phyloP scores from a whole-genome alignment of 2,888 invertebrate genomes.

The Ashinkailepas kermadecensis region DNA sequence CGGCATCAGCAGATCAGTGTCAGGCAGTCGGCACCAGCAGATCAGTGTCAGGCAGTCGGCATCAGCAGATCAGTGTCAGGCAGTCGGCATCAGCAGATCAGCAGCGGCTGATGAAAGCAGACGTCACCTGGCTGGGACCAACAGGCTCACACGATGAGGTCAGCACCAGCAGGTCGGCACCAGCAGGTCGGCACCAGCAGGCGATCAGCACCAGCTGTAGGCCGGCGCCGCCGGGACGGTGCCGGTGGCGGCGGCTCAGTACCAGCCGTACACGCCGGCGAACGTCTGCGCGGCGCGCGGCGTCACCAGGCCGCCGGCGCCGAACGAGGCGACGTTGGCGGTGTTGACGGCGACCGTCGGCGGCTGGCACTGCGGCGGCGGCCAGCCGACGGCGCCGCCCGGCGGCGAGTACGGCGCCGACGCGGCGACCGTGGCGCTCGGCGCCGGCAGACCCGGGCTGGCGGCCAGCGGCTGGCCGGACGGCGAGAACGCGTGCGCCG shows the following conservation, averaged over 20 bases:
- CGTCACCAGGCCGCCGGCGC: background rate
- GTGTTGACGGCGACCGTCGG: background rate
- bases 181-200: background rate
- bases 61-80: too few species aligned
- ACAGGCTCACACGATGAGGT: too few species aligned
- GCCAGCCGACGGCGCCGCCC: background rate
- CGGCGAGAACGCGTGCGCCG: background rate
- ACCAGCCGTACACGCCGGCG: conserved; percentile 9
- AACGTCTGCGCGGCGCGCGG: conserved; percentile 15
- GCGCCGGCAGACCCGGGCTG: conserved; percentile 1
- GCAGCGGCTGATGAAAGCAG: too few species aligned
- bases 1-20: too few species aligned
- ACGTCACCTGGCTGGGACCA: too few species aligned
- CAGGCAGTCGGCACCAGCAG: too few species aligned
- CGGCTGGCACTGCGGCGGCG: background rate
- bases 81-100: too few species aligned
- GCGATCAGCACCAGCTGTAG: background rate
- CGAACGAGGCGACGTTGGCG: background rate
- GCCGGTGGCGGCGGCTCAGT: background rate
- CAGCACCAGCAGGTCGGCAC: background rate
- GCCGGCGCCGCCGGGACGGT: too few species aligned
- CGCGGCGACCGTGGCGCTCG: background rate
- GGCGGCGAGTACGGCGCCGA: conserved; percentile 6
- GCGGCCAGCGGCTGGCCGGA: background rate
- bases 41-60: too few species aligned